Percentiles rank a stretch among this genome's conserved stretches.
Conservation (phyloP, 2,113 vertebrate genomes). For the Spea bombifrons region DNA sequence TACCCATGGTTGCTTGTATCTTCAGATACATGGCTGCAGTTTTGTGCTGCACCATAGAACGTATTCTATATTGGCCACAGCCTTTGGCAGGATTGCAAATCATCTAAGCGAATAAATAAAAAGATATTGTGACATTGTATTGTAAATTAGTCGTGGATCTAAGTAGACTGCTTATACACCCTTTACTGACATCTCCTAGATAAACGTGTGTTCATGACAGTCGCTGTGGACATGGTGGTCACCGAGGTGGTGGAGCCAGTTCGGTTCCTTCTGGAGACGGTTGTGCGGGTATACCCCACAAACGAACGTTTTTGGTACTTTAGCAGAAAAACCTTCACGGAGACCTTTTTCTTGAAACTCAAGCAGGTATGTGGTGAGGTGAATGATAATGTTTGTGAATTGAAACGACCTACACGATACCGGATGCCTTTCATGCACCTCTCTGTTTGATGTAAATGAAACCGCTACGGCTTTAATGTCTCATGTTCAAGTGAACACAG, state of each 20-base stretch:
- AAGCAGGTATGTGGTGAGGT: slow-evolving; percentile 76
- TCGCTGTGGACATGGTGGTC: slow-evolving; percentile 94
- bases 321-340: slow-evolving; percentile 92
- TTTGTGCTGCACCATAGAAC: not conserved
- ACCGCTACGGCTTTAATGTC: not conserved
- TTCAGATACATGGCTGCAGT: not conserved
- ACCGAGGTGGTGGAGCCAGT: slow-evolving; percentile 93
- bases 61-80: not conserved
- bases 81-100: not conserved
- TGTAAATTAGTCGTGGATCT: not conserved
- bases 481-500: slow-evolving; percentile 9
- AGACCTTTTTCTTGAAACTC: slow-evolving; percentile 90
- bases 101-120: not conserved
- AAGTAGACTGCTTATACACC: not conserved
- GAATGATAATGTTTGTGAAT: not conserved
- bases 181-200: slow-evolving; percentile 64
- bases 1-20: not conserved
- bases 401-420: not conserved
- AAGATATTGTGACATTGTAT: not conserved
- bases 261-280: slow-evolving; percentile 85
- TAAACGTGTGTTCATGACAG: slow-evolving; percentile 90
- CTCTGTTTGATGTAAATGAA: slow-evolving; percentile 18
- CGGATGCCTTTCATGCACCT: not conserved
- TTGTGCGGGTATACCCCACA: slow-evolving; percentile 87
- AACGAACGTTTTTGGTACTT: slow-evolving; percentile 98